Percentiles rank a stretch among this genome's conserved stretches.
Conservation (phyloP, 2,797 vertebrate genomes). For the Aselliscus stoliczkanus region DNA sequence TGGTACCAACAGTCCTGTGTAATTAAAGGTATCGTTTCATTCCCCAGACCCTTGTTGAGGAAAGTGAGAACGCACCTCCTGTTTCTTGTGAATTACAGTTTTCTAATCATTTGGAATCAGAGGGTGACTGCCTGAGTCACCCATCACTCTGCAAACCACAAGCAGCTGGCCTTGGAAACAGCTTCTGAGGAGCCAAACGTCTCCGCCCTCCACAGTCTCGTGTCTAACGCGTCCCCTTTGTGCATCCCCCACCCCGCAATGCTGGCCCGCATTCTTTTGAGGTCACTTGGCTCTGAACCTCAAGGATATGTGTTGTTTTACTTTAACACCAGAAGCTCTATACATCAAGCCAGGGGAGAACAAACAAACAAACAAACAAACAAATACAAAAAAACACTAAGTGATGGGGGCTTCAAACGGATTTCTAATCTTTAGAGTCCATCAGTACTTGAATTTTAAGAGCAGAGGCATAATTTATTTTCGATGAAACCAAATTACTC, state of each 20-base stretch:
- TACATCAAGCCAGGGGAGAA: too few relatives aligned
- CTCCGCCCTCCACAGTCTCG: not conserved
- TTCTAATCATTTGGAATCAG: slow-evolving; percentile 71
- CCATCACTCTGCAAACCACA: slow-evolving; percentile 19
- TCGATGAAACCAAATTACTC: slow-evolving; percentile 77
- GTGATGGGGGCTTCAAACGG: slow-evolving; percentile 74
- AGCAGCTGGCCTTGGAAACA: not conserved
- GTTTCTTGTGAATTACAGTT: slow-evolving; percentile 75
- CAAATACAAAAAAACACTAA: too few relatives aligned
- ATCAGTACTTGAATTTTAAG: slow-evolving; percentile 78
- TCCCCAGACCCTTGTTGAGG: slow-evolving; percentile 60
- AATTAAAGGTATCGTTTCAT: slow-evolving; percentile 80
- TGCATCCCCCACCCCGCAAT: not conserved
- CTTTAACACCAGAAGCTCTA: slow-evolving; percentile 69
- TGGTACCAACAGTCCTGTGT: slow-evolving; percentile 70
- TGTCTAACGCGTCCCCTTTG: slow-evolving; percentile 43
- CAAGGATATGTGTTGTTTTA: slow-evolving; percentile 74
- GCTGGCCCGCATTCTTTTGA: slow-evolving; percentile 48
- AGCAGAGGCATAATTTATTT: slow-evolving; percentile 80
- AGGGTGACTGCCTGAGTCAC: slow-evolving; percentile 32
- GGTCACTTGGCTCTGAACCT: slow-evolving; percentile 68
- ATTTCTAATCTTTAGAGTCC: slow-evolving; percentile 80
- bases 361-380: too few relatives aligned
- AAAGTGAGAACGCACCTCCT: slow-evolving; percentile 73
- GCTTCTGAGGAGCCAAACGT: slow-evolving; percentile 28